Percentiles rank a stretch among this genome's conserved stretches.
Conservation (phyloP, 2,113 vertebrate species). For the Rutilus rutilus region DNA sequence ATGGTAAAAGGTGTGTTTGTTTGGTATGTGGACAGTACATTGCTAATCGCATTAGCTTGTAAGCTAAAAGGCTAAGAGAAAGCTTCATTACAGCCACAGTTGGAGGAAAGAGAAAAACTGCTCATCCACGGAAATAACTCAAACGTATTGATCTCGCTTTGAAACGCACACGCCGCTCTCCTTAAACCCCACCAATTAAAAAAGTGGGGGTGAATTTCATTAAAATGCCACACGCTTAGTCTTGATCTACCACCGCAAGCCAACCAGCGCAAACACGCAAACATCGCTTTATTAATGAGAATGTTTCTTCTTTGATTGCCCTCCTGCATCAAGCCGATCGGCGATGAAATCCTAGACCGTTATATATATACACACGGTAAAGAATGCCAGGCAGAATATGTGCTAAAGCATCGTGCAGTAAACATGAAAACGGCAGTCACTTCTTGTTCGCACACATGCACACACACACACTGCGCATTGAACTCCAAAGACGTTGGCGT, state of each 20-base stretch:
- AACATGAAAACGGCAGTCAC: conserved; percentile 65
- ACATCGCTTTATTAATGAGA: conserved; percentile 70
- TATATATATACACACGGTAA: conserved; percentile 47
- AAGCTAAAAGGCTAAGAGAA: conserved; percentile 22
- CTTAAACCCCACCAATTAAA: conserved; percentile 65
- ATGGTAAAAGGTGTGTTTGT: neutral
- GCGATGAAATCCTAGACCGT: conserved; percentile 59
- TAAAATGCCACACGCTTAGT: conserved; percentile 53
- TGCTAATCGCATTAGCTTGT: conserved; percentile 3
- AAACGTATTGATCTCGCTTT: conserved; percentile 61
- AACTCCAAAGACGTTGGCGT: conserved; percentile 61
- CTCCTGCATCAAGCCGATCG: conserved; percentile 58
- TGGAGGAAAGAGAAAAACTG: conserved; percentile 35
- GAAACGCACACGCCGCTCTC: conserved; percentile 61
- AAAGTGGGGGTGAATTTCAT: conserved; percentile 69
- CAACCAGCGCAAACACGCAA: conserved; percentile 62
- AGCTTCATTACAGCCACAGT: conserved; percentile 12
- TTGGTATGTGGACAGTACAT: neutral
- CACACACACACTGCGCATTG: conserved; percentile 41
- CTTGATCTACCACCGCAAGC: conserved; percentile 1
- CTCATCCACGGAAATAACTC: conserved; percentile 37
- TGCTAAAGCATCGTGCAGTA: conserved; percentile 52
- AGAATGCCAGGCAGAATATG: conserved; percentile 30
- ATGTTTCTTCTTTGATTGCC: conserved; percentile 67
- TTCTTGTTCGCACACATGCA: conserved; percentile 42